Conservation (phyloP, 92 coral and sea anemone species). For the Nematostella vectensis region DNA sequence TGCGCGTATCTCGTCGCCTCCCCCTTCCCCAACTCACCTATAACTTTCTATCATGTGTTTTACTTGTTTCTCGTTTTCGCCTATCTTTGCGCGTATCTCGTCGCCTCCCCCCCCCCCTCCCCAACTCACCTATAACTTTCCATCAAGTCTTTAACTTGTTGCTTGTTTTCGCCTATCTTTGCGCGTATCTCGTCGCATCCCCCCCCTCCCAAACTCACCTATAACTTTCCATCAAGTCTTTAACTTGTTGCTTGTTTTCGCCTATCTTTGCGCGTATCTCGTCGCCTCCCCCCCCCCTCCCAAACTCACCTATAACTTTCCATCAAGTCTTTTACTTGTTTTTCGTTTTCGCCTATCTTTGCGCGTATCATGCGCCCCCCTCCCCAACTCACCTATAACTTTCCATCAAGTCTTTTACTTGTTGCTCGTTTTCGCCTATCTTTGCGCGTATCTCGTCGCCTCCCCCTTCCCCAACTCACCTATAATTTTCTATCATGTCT, state of each 20-base stretch:
- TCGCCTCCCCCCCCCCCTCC: background rate
- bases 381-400: too few species aligned
- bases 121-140: conserved; percentile 47
- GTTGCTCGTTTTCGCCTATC: too few species aligned
- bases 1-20: too few species aligned
- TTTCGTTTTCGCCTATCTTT: conserved; percentile 28
- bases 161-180: conserved; percentile 35
- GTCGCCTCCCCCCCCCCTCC: conserved; percentile 78
- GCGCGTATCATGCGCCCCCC: too few species aligned
- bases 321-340: conserved; percentile 25
- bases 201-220: conserved; percentile 54
- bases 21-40: too few species aligned
- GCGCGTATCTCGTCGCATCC: conserved; percentile 53
- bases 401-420: too few species aligned
- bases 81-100: too few species aligned
- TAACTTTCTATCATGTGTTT: too few species aligned
- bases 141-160: conserved; percentile 32
- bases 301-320: conserved; percentile 38
- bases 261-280: conserved; percentile 43
- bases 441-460: conserved; percentile 47
- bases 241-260: conserved; percentile 40
- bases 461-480: too few species aligned
- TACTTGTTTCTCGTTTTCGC: too few species aligned
- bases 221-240: conserved; percentile 35
- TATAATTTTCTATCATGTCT: too few species aligned